Percentiles rank a stretch among this genome's conserved stretches.
Conservation (phyloP, 2,113 vertebrate species). For the Tiliqua scincoides region DNA sequence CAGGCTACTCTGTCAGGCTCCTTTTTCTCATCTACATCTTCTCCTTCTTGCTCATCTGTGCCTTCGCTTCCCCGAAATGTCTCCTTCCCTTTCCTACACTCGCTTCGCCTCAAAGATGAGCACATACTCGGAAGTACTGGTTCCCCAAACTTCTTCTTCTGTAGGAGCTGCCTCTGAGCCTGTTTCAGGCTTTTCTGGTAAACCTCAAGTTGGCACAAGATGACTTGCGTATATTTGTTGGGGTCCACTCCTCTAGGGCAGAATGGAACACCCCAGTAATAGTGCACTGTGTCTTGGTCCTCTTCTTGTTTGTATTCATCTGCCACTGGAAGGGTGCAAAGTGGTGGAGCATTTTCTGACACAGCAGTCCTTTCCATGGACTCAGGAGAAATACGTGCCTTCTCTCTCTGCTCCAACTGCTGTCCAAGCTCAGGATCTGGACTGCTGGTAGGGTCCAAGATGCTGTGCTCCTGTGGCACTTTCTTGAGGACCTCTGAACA, state of each 20-base stretch:
- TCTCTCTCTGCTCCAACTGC: constrained; percentile 43
- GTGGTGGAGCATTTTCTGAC: constrained; percentile 9
- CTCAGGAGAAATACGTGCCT: constrained; percentile 49
- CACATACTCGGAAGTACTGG: constrained; percentile 80
- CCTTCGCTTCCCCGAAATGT: constrained; percentile 51
- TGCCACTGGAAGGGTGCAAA: constrained; percentile 3
- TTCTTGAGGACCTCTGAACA: constrained; percentile 63
- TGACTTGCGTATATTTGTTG: constrained; percentile 90
- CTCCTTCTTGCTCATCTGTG: constrained; percentile 72
- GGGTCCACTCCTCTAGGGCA: constrained; percentile 91
- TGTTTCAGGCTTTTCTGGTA: constrained; percentile 92
- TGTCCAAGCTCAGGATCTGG: constrained; percentile 57
- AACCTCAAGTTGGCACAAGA: constrained; percentile 93
- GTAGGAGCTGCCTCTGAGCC: constrained; percentile 87
- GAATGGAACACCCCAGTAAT: constrained; percentile 97
- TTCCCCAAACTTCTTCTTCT: constrained; percentile 87
- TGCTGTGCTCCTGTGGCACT: constrained; percentile 48
- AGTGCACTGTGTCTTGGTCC: constrained; percentile 77
- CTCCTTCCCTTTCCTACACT: constrained; percentile 65
- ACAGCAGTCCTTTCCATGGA: constrained; percentile 41
- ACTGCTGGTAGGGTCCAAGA: background rate
- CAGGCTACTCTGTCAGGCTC: constrained; percentile 68
- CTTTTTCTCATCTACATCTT: constrained; percentile 70
- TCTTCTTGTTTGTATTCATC: constrained; percentile 62
- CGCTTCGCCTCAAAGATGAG: constrained; percentile 63